Conservation (phyloP, 2,113 vertebrate species). For the Psettodes erumei region DNA sequence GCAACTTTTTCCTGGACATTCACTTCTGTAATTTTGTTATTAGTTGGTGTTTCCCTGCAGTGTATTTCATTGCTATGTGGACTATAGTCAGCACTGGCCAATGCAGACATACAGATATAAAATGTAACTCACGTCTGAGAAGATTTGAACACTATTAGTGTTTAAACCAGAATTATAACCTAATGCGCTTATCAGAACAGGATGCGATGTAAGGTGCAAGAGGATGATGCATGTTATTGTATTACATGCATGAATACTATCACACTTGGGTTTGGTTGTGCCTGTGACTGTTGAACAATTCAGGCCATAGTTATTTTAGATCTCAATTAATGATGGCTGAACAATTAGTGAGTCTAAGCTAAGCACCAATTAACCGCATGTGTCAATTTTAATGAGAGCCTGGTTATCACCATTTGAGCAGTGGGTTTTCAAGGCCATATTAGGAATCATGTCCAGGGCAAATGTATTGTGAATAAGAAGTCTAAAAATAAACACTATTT, state of each 20-base stretch:
- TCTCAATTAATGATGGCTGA: not conserved
- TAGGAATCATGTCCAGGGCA: not conserved
- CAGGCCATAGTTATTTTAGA: not conserved
- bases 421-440: not conserved
- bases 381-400: conserved; percentile 13
- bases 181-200: not conserved
- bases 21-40: not conserved
- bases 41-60: not conserved
- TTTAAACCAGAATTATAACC: not conserved
- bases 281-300: not conserved
- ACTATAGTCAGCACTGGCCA: not conserved
- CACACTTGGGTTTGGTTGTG: not conserved
- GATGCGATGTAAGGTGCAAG: not conserved
- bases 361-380: not conserved
- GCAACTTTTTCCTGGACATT: not conserved
- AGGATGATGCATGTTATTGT: not conserved
- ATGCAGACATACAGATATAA: not conserved
- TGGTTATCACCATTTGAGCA: not conserved
- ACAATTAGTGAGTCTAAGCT: not conserved
- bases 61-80: not conserved
- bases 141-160: not conserved
- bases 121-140: not conserved
- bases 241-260: not conserved
- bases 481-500: not conserved
- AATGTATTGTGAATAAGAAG: not conserved